These are phyloP conservation scores for Papilio polytes DNA, from an alignment of 1,140 invertebrate genomes.

Conservation along the genomic window DNA sequence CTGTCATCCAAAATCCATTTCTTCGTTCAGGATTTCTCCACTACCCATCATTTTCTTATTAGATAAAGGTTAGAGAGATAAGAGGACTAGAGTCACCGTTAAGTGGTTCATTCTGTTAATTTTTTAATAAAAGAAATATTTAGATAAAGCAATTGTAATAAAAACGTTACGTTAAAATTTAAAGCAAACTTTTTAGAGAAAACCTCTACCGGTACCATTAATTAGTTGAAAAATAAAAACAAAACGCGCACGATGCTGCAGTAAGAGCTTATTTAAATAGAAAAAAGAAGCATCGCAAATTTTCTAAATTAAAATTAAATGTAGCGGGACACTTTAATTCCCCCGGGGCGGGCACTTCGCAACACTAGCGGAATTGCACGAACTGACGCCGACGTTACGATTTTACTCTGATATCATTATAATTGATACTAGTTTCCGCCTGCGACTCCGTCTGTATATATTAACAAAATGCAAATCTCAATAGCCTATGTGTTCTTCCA, in stretches of 20 bases:
- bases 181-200: background rate
- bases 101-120: too few species aligned
- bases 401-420: background rate
- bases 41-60: too few species aligned
- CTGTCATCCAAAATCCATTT: too few species aligned
- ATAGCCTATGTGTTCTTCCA: too few species aligned
- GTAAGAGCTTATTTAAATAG: constrained; percentile 10
- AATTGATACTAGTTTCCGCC: too few species aligned
- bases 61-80: too few species aligned
- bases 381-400: background rate
- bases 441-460: too few species aligned
- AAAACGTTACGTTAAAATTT: background rate
- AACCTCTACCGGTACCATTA: background rate
- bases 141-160: background rate
- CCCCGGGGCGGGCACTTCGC: background rate
- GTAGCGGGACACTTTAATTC: constrained; percentile 29
- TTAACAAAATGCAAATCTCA: too few species aligned
- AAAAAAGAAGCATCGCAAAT: constrained; percentile 3
- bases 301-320: constrained; percentile 35
- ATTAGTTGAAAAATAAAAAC: constrained; percentile 25
- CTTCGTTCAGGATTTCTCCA: too few species aligned
- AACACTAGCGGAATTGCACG: background rate
- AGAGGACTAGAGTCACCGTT: too few species aligned
- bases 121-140: too few species aligned
- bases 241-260: background rate